Percentiles rank a stretch among this genome's conserved stretches.
Conservation (phyloP, 92 coral and sea anemone species). For the Umimayanthus kanabou region DNA sequence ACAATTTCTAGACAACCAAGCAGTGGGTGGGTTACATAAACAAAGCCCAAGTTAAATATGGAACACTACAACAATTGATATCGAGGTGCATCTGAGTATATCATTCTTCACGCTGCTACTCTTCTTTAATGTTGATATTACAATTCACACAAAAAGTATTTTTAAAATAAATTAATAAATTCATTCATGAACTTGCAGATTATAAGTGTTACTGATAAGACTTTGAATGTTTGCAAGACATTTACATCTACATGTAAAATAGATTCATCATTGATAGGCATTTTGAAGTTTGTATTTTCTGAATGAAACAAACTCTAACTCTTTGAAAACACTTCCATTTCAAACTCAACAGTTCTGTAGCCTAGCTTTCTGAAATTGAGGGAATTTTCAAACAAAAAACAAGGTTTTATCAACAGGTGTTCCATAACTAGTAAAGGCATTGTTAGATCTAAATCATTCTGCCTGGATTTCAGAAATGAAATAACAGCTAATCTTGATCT, state of each 20-base stretch:
- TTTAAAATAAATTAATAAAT: not conserved
- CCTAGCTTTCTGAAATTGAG: not conserved
- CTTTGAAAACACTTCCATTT: not conserved
- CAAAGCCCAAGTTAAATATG: not conserved
- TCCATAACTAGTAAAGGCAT: not conserved
- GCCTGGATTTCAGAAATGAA: not conserved
- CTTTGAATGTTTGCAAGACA: not conserved
- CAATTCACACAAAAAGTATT: not conserved
- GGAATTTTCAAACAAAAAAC: not conserved
- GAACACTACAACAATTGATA: not conserved
- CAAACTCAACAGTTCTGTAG: not conserved
- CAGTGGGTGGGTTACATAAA: not conserved
- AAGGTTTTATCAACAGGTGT: not conserved
- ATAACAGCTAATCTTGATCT: not conserved
- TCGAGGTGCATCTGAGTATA: not conserved
- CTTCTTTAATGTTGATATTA: not conserved
- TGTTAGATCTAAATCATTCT: not conserved
- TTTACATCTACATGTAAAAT: not conserved
- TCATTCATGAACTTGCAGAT: not conserved
- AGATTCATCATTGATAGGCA: not conserved
- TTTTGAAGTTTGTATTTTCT: not conserved
- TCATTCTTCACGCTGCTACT: not conserved
- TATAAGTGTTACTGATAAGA: not conserved
- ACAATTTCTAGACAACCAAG: not conserved
- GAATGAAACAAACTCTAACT: not conserved